Evolutionary conservation across 2,888 invertebrate genomes (phyloP).

Genomic region (Acanthoscelides obtectus): DNA sequence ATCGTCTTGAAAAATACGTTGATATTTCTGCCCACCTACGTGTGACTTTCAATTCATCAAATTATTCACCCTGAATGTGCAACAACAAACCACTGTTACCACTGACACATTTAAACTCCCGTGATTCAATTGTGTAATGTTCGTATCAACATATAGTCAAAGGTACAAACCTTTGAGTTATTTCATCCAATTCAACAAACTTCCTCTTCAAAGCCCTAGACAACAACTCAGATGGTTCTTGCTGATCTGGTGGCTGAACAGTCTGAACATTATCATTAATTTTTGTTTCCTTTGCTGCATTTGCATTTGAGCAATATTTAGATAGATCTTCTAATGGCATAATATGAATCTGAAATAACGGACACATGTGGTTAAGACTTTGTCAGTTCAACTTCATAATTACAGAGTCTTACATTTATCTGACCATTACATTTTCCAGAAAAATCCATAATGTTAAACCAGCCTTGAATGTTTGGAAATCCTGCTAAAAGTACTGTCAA

Average conservation of each 20-base stretch:
- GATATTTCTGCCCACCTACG: too few relatives aligned
- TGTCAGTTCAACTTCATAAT: neutral
- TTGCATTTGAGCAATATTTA: slow-evolving; percentile 3
- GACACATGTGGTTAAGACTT: neutral
- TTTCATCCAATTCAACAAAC: slow-evolving; percentile 59
- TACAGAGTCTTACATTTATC: slow-evolving; percentile 49
- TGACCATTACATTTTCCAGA: slow-evolving; percentile 56
- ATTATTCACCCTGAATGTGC: too few relatives aligned
- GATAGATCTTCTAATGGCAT: slow-evolving; percentile 44
- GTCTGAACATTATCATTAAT: neutral
- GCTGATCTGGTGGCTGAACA: slow-evolving; percentile 6
- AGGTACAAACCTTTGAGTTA: slow-evolving; percentile 52
- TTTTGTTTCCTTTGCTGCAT: neutral
- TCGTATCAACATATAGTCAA: too few relatives aligned
- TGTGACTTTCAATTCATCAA: too few relatives aligned
- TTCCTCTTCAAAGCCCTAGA: slow-evolving; percentile 55
- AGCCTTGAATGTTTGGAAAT: slow-evolving; percentile 54
- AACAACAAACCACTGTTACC: too few relatives aligned
- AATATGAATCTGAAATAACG: slow-evolving; percentile 46
- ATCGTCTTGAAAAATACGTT: too few relatives aligned
- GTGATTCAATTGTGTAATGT: too few relatives aligned
- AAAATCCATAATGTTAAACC: slow-evolving; percentile 62
- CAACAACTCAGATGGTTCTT: slow-evolving; percentile 38
- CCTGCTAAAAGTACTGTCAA: slow-evolving; percentile 51
- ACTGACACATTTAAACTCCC: too few relatives aligned